Percentiles rank a stretch among this genome's conserved stretches.
Conservation (phyloP, 2,113 vertebrate species). For the Peromyscus leucopus region DNA sequence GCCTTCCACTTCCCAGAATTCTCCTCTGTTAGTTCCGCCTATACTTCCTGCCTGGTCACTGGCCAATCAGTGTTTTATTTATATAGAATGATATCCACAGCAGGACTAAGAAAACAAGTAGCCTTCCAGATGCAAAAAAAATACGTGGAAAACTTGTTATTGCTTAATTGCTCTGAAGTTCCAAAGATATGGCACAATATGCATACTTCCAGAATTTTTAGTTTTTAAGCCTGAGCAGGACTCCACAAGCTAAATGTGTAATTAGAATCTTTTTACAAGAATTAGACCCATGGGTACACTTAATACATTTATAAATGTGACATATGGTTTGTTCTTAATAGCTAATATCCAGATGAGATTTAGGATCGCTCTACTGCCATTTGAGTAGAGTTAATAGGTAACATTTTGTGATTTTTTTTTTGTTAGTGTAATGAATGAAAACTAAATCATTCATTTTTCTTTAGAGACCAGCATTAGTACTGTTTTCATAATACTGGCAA, state of each 20-base stretch:
- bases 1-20: too few species aligned
- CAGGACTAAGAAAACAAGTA: conserved; percentile 79
- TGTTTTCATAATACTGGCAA: conserved; percentile 37
- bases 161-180: conserved; percentile 78
- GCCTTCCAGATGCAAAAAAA: conserved; percentile 85
- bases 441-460: conserved; percentile 63
- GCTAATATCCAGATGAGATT: conserved; percentile 33
- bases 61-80: too few species aligned
- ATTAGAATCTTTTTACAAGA: conserved; percentile 51
- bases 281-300: conserved; percentile 52
- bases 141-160: conserved; percentile 69
- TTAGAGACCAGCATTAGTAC: not conserved
- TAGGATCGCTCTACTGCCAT: conserved; percentile 50
- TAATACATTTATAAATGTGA: conserved; percentile 51
- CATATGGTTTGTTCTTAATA: conserved; percentile 73
- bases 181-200: conserved; percentile 41
- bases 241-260: not conserved
- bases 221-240: conserved; percentile 46
- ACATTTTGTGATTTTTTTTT: conserved; percentile 48
- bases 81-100: too few species aligned
- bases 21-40: too few species aligned
- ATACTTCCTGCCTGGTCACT: too few species aligned
- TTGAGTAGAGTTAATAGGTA: conserved; percentile 52
- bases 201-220: conserved; percentile 59
- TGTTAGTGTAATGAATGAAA: conserved; percentile 65